A percentile compares a stretch with the other conserved stretches of the same genome.
phyloP scores from a whole-genome alignment of 2,113 vertebrate genomes.

The Isurus oxyrinchus region DNA sequence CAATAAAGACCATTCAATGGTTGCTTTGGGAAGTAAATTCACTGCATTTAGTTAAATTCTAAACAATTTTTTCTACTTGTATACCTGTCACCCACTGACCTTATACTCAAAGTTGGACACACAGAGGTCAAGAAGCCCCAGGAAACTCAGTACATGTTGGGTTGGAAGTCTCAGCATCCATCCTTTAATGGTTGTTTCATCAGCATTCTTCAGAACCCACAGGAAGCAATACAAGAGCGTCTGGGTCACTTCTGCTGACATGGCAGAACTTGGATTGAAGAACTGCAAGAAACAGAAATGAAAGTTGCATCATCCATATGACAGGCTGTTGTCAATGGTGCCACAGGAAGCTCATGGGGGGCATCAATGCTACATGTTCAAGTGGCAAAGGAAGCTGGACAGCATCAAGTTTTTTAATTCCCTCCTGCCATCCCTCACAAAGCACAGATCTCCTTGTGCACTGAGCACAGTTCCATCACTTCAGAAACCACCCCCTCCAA shows the following conservation, averaged over 20 bases:
- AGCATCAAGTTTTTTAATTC: not conserved
- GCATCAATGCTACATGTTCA: not conserved
- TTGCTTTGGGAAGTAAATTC: not conserved
- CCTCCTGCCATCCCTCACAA: not conserved
- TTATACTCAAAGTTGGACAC: conserved; percentile 7
- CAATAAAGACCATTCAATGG: not conserved
- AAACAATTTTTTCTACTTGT: not conserved
- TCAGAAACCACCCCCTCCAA: not conserved
- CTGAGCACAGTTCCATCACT: not conserved
- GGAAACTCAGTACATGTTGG: not conserved
- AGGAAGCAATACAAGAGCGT: not conserved
- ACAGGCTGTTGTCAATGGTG: not conserved
- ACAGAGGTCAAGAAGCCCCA: not conserved
- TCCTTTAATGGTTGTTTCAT: not conserved
- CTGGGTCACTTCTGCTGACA: not conserved
- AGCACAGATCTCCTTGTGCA: not conserved
- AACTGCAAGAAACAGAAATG: not conserved
- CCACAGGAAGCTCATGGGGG: not conserved
- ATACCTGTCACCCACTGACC: not conserved
- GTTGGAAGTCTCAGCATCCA: not conserved
- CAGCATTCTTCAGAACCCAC: conserved; percentile 20
- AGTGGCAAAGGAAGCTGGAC: not conserved
- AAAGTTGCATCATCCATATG: not conserved
- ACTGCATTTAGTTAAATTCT: not conserved
- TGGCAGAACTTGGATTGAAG: not conserved